Conservation (phyloP, 2,797 vertebrate genomes). For the Botia kubotai region DNA sequence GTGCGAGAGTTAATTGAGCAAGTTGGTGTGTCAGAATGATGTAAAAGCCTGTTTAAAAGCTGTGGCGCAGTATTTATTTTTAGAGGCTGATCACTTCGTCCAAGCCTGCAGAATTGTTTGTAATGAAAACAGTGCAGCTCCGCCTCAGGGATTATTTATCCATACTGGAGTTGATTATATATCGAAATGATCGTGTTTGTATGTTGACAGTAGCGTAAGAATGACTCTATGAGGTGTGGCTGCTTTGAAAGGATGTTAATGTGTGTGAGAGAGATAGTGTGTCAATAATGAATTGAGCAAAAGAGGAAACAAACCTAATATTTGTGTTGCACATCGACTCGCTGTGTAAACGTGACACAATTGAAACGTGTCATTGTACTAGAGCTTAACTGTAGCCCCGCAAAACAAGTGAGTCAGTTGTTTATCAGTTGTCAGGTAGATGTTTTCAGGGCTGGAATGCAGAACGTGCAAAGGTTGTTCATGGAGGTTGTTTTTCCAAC, state of each 20-base stretch:
- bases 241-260: conserved; percentile 1
- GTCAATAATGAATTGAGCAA: conserved; percentile 16
- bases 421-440: conserved; percentile 84
- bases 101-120: conserved; percentile 2
- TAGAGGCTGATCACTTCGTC: conserved; percentile 7
- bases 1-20: conserved; percentile 43
- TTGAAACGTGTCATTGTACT: conserved; percentile 54
- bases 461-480: conserved; percentile 80
- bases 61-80: conserved; percentile 56
- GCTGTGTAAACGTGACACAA: neutral
- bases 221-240: neutral
- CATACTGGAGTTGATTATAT: neutral
- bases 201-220: neutral
- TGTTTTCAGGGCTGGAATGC: conserved; percentile 81
- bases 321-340: neutral
- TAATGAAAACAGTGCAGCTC: conserved; percentile 21
- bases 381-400: conserved; percentile 66
- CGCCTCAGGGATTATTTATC: neutral
- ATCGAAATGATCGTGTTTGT: neutral
- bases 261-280: neutral
- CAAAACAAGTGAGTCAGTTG: conserved; percentile 85
- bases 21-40: conserved; percentile 28
- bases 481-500: conserved; percentile 81
- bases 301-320: neutral
- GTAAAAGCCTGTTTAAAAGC: conserved; percentile 29